Evolutionary conservation across 1,140 invertebrate genomes (phyloP), one percentile per base, ranked within the genome.

Genomic region (Procambarus clarkii): DNA sequence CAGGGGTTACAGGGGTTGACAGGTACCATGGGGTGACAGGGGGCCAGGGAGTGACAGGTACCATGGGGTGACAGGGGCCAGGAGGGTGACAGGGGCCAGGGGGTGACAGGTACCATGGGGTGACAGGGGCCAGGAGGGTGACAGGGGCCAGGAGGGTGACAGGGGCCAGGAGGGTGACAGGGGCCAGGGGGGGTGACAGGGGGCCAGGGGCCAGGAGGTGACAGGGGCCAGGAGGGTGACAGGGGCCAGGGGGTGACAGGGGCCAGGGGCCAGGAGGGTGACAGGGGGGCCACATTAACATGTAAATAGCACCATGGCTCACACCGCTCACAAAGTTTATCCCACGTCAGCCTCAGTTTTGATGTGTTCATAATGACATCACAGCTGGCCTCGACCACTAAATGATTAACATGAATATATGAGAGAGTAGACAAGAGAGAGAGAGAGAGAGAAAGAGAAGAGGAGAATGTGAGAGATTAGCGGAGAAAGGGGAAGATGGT

Each of bases 291-390:
- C 48, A 86, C 21, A 86, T 86, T 86, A 86, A 60, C 85, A 86
- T 86, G 85, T 48, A 86, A 86, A 86, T 86, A 50, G 85, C 54
- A 58, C 85, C 48, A 50, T 74, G 54, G 69, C 85, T 44, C 54
- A 78, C 85, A 86, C 78, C 76, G 69, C 85, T 21, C 54, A 78
- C 85, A 86, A 86, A 86, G 74, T 86, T 86, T 86, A 78, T 74
- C 74, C 58, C 76, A 21, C 50, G 48, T 13, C 85, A 71, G 76
- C 60, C n/a, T 34, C 85, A n/a, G 85, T 86, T 86, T 54, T 77
- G 76, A 78, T 86, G 85, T 78, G 74, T 46, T 9, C 44, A 46
- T 86, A 77, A 86, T 86, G 76, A 86, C 74, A 71, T 86, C 78
- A 81, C 44, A 86, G 71, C 58, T 76, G 48, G 76, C 76, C 74